Evolutionary conservation across 2,113 vertebrate species (phyloP).

Genomic region (Thinocorus orbignyianus): DNA sequence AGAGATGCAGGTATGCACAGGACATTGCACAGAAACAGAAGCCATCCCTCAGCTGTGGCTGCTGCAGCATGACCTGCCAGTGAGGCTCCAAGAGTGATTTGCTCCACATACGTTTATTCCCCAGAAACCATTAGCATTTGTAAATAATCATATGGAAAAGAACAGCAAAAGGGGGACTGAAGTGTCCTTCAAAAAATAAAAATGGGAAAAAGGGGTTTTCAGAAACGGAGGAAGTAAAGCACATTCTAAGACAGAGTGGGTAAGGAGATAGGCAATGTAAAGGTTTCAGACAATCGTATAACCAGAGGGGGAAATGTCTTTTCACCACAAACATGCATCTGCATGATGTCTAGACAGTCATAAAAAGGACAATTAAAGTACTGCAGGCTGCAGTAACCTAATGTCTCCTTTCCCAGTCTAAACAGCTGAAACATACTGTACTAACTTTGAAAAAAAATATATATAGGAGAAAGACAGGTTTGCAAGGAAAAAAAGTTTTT

Average conservation of each 20-base stretch:
- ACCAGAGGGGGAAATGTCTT: constrained; percentile 72
- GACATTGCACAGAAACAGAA: neutral
- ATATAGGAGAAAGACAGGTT: neutral
- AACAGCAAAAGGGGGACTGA: neutral
- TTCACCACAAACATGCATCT: constrained; percentile 75
- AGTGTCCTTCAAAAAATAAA: neutral
- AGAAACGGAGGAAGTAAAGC: neutral
- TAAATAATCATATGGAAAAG: neutral
- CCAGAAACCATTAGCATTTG: neutral
- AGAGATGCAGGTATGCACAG: neutral
- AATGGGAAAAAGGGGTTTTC: neutral
- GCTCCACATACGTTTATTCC: neutral
- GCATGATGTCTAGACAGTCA: constrained; percentile 81
- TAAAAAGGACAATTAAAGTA: constrained; percentile 79
- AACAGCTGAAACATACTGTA: constrained; percentile 38
- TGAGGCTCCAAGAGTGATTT: neutral
- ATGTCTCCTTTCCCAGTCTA: constrained; percentile 64
- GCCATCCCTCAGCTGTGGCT: neutral
- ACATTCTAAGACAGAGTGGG: constrained; percentile 15
- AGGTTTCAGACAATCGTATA: constrained; percentile 59
- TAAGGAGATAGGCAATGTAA: constrained; percentile 66
- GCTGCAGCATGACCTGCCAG: neutral
- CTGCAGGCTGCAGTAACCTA: constrained; percentile 65
- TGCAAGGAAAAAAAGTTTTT: constrained; percentile 56
- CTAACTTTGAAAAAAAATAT: neutral